These are phyloP conservation scores for Aptenodytes forsteri DNA, from an alignment of 2,113 vertebrate species.

Conservation along the genomic window DNA sequence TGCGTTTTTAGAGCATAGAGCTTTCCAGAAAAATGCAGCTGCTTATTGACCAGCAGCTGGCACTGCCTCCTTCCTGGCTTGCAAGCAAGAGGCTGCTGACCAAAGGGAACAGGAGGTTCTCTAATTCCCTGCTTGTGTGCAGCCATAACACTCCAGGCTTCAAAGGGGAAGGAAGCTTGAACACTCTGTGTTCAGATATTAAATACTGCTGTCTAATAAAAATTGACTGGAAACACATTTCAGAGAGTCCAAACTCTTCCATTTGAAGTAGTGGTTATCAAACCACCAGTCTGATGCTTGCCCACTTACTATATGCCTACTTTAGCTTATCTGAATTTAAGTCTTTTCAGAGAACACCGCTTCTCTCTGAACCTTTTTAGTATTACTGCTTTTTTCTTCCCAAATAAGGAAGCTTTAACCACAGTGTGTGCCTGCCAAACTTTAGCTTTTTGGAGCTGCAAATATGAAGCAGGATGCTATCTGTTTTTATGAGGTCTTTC, in stretches of 20 bases:
- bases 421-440: slow-evolving; percentile 38
- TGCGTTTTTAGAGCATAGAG: not conserved
- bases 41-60: not conserved
- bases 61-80: not conserved
- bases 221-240: not conserved
- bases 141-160: not conserved
- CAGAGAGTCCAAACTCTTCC: not conserved
- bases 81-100: not conserved
- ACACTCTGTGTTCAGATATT: not conserved
- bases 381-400: slow-evolving; percentile 50
- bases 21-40: not conserved
- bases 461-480: slow-evolving; percentile 49
- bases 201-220: not conserved
- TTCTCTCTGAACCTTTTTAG: slow-evolving; percentile 10
- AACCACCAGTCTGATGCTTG: not conserved
- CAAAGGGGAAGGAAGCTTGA: not conserved
- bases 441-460: slow-evolving; percentile 45
- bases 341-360: not conserved
- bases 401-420: slow-evolving; percentile 69
- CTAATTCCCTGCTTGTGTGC: not conserved
- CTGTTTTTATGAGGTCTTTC: slow-evolving; percentile 61
- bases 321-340: slow-evolving; percentile 15
- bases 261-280: not conserved
- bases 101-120: not conserved
- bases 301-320: not conserved